A percentile compares a stretch with the other conserved stretches of the same genome.
phyloP scores from a whole-genome alignment of 2,113 vertebrate species.

The Apus apus region DNA sequence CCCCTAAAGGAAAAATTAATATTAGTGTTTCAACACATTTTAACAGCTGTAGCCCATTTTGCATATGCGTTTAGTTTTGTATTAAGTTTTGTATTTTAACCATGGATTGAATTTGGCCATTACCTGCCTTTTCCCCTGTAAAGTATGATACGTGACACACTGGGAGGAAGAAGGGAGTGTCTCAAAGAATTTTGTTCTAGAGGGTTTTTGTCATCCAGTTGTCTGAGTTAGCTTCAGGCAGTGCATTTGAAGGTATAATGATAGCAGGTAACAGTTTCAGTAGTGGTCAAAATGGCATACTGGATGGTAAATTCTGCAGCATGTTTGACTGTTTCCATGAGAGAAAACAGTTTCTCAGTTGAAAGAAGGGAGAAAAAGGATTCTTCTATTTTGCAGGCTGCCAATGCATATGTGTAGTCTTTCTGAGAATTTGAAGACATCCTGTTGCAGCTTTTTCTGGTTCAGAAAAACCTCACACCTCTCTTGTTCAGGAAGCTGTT shows the following conservation, averaged over 20 bases:
- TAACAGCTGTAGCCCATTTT: neutral
- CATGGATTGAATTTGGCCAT: neutral
- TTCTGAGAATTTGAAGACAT: neutral
- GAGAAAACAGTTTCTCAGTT: neutral
- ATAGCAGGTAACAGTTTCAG: neutral
- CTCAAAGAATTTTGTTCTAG: neutral
- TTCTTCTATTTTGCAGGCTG: neutral
- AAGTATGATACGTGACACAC: neutral
- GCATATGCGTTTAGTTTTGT: neutral
- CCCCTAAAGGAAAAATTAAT: neutral
- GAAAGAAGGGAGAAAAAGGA: neutral
- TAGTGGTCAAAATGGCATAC: neutral
- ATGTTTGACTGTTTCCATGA: neutral
- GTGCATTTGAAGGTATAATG: neutral
- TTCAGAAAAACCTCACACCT: neutral
- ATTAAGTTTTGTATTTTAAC: neutral
- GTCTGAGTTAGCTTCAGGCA: neutral
- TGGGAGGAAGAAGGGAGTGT: neutral
- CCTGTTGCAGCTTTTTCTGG: neutral
- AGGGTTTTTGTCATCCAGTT: accelerated
- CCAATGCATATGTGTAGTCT: neutral
- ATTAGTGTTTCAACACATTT: neutral
- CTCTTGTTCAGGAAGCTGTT: neutral
- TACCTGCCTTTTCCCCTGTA: neutral
- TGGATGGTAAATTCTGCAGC: neutral